Base-by-base conservation (phyloP, 2,797 vertebrate species). In the Typhlichthys eigenmanni region DNA sequence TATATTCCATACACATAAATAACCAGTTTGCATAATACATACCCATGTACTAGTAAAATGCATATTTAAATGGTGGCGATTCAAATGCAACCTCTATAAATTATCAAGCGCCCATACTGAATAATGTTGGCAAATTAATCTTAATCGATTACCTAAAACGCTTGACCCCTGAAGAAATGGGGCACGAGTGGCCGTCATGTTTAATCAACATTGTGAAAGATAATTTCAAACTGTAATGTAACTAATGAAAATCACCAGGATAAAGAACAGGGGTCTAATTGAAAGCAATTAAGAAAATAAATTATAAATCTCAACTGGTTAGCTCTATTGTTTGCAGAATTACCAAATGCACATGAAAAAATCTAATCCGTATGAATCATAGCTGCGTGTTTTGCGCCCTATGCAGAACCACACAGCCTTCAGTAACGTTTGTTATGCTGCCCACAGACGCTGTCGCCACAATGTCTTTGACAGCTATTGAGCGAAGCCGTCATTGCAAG, bases 161-260 rank as follows among this genome's bases (percentile, higher is more conserved):
- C 74, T 75, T 79, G 78, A 82, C 68, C 74, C 61, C 64, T 60
- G 73, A 61, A 69, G 59, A 74, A 62, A 72, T 14, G 17, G 65
- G 74, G 72, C 68, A 62, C 47, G 55, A 74, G 73, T 80, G 75
- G 63, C 81, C 71, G 80, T 84, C 72, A 62, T 65, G 76, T 83
- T 81, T 80, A 80, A 85, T 87, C 79, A 83, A 58, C 56, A 60
- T 68, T 49, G 68, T 66, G 68, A 79, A 56, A 69, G 76, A 59
- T 79, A 80, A 85, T 87, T 68, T 78, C 43, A 38, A 69, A 75
- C 59, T 74, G 63, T 83, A 86, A 85, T 86, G 82, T 69, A 72
- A 52, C 70, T 69, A 69, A 81, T 84, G 74, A 32, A 78, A 72
- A 79, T 67, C 58, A 12, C 29, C 62, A 63, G 50, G 64, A 71